Conservation (phyloP, 2,797 vertebrate genomes). For the Coregonus ussuriensis region DNA sequence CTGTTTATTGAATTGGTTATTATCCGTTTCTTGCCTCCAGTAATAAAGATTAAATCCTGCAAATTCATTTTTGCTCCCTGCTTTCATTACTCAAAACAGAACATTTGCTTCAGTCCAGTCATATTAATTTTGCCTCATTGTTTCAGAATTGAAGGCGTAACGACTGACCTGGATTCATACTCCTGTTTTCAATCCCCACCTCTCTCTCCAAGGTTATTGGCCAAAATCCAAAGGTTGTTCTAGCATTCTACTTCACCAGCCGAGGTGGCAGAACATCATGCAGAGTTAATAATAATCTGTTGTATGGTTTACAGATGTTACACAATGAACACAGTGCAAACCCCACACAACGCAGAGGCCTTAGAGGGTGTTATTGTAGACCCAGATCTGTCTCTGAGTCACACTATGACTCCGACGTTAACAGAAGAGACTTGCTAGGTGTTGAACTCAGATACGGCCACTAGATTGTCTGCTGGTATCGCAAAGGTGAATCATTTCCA, state of each 20-base stretch:
- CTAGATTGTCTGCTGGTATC: too few species aligned
- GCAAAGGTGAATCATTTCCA: too few species aligned
- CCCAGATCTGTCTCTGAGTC: constrained; percentile 52
- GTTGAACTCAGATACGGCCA: too few species aligned
- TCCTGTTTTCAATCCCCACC: constrained; percentile 76
- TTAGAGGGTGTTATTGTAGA: constrained; percentile 62
- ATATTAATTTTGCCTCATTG: constrained; percentile 49
- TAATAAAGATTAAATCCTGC: constrained; percentile 24
- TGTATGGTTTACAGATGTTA: constrained; percentile 76
- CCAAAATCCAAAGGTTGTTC: constrained; percentile 77
- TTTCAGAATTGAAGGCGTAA: constrained; percentile 50
- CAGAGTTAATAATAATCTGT: constrained; percentile 77
- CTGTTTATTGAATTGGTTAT: constrained; percentile 3
- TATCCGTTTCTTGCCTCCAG: constrained; percentile 1
- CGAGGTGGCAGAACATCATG: constrained; percentile 68
- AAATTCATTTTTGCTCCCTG: constrained; percentile 8
- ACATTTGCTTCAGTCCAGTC: constrained; percentile 37
- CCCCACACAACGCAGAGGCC: constrained; percentile 62
- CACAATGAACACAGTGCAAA: constrained; percentile 74
- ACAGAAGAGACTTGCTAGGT: constrained; percentile 41
- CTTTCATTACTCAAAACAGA: not conserved
- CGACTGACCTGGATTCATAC: constrained; percentile 75
- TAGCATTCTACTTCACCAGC: constrained; percentile 77
- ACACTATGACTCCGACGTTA: constrained; percentile 44
- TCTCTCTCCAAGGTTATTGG: constrained; percentile 76